These are phyloP conservation scores for Chymomyza procnemis DNA, from an alignment of 2,888 invertebrate genomes.

Conservation along the genomic window DNA sequence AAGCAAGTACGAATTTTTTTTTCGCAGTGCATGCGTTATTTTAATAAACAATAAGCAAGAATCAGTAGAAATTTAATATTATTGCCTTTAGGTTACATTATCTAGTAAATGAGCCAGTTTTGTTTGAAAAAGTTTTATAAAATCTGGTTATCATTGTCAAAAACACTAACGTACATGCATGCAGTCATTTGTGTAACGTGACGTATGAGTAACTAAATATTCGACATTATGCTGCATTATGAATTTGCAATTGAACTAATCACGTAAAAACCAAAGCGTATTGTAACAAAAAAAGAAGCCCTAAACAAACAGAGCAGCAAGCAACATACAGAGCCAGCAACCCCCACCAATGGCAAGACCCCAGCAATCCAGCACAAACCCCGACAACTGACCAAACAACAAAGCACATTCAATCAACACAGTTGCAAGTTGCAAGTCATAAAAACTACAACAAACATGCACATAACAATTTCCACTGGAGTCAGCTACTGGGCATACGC, in stretches of 20 bases:
- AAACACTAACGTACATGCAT: neutral
- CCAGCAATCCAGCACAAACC: neutral
- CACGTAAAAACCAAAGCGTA: neutral
- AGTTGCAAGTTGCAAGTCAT: constrained; percentile 72
- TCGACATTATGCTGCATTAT: neutral
- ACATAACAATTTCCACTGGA: constrained; percentile 46
- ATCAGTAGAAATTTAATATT: no score
- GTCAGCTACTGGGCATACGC: constrained; percentile 67
- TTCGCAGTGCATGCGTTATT: no score
- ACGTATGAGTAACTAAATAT: neutral
- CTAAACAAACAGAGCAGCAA: neutral
- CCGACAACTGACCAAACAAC: constrained; percentile 47
- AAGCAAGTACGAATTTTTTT: no score
- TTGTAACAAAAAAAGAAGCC: neutral
- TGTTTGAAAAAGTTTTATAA: neutral
- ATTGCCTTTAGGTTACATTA: no score
- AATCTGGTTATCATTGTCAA: neutral
- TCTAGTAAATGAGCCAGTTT: neutral
- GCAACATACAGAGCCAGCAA: neutral
- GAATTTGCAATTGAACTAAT: neutral
- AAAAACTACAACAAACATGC: constrained; percentile 55
- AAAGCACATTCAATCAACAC: constrained; percentile 68
- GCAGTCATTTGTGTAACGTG: neutral
- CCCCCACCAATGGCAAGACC: neutral
- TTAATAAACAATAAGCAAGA: no score